Base-by-base conservation (phyloP, 2,888 invertebrate species). In the Tetramorium bicarinatum region DNA sequence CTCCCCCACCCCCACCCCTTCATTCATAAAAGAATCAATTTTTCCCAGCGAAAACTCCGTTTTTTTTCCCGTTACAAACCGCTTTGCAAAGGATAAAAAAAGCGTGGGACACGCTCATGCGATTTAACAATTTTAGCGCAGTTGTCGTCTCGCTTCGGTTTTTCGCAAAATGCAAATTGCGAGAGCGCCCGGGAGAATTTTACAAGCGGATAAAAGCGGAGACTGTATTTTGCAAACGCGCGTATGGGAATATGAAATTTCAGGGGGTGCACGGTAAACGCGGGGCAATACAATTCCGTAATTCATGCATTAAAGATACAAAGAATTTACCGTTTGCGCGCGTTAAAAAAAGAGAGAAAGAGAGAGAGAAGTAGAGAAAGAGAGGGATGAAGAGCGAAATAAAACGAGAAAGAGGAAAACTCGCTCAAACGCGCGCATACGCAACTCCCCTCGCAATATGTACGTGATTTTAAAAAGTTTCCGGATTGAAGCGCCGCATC, bases 51-150 rank as follows among this genome's bases (percentile, higher is more conserved):
- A 59, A 52, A 79, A 72, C 47, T 74, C 59, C 56, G 47, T 47
- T 72, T 79, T 71, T 67, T 62, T 52, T 38, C n/a, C 75, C 74
- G 72, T 77, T 71, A 71, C 72, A 71, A 71, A 38, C 66, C 77
- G 77, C 52, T 49, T 59, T 74, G 76, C 75, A 34, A 75, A 80
- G 21, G 79, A 29, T 47, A 47, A 79, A 79, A 79, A 79, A 54
- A 74, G 3, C 74, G 47, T 47, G 79, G 79, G 59, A 75, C 76
- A 74, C 59, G 47, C 79, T 80, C 79, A 74, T 80, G 79, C 79
- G 79, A 80, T 80, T 80, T 80, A 80, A 80, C 79, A 80, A 74
- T 80, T 80, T 80, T 80, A 80, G 79, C 79, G 75, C 79, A 80
- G 79, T 80, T 80, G 79, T 80, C 79, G 75, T 80, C 79, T 75